phyloP scores from a whole-genome alignment of 2,888 invertebrate genomes.

The Ethmia dodecea region DNA sequence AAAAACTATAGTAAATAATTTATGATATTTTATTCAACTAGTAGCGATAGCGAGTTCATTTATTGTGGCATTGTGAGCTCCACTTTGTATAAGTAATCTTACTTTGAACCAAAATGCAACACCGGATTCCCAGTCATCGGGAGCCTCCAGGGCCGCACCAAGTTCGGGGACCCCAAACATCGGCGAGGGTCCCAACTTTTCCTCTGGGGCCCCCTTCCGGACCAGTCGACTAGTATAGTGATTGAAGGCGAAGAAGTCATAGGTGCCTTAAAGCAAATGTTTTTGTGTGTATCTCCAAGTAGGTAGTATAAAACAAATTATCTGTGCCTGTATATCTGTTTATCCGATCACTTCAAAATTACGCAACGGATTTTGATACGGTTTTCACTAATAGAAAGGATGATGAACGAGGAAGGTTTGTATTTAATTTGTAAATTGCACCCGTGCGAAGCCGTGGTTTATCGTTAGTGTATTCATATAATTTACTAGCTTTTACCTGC shows the following conservation, averaged over 20 bases:
- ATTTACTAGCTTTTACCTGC: no score
- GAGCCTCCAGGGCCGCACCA: slow-evolving; percentile 16
- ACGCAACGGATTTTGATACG: background rate
- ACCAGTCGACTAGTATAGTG: slow-evolving; percentile 51
- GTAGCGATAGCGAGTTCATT: no score
- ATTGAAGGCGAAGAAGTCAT: slow-evolving; percentile 71
- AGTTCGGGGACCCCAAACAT: slow-evolving; percentile 22
- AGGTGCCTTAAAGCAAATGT: slow-evolving; percentile 41
- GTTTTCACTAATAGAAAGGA: background rate
- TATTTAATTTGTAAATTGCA: background rate
- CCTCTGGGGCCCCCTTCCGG: slow-evolving; percentile 19
- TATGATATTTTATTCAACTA: no score
- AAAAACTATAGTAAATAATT: no score
- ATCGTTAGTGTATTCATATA: no score
- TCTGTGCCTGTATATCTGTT: no score
- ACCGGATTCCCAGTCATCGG: slow-evolving; percentile 17
- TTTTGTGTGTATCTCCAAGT: background rate
- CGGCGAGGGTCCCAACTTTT: slow-evolving; percentile 21
- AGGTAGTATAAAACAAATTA: background rate
- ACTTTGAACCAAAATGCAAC: slow-evolving; percentile 20
- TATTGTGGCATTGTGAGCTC: no score
- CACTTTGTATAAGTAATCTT: no score
- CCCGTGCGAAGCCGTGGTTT: background rate
- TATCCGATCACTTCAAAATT: no score
- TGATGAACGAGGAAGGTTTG: background rate